phyloP scores from a whole-genome alignment of 2,113 vertebrate species.

The Pygathrix nemaeus region DNA sequence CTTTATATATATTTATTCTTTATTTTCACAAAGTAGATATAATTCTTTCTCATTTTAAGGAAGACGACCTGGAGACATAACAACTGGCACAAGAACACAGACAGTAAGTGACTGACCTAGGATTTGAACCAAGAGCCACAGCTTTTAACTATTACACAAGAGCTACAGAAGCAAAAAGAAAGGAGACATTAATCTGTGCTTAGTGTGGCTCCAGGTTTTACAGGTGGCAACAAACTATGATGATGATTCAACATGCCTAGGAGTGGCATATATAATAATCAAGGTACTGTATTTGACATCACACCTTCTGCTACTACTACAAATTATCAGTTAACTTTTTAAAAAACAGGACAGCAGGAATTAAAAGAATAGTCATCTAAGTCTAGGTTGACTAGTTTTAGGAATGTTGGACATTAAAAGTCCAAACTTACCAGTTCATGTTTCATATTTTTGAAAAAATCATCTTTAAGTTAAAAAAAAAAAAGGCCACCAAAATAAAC shows the following conservation, averaged over 20 bases:
- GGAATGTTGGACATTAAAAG: background rate
- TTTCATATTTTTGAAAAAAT: background rate
- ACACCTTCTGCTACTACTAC: background rate
- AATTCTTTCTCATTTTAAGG: background rate
- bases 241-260: background rate
- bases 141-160: slow-evolving; percentile 19
- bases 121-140: background rate
- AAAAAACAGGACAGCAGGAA: background rate
- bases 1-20: background rate
- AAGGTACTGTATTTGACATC: background rate
- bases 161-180: background rate
- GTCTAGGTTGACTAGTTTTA: background rate
- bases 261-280: background rate
- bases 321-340: background rate
- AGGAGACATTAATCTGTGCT: background rate
- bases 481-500: background rate
- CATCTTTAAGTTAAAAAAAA: background rate
- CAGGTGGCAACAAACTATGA: background rate
- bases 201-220: background rate
- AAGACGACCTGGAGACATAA: background rate
- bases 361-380: background rate
- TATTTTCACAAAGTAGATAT: background rate
- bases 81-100: background rate
- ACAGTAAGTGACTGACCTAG: background rate
- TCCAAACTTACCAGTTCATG: background rate